phyloP scores from a whole-genome alignment of 2,797 vertebrate species.

The Masticophis lateralis region DNA sequence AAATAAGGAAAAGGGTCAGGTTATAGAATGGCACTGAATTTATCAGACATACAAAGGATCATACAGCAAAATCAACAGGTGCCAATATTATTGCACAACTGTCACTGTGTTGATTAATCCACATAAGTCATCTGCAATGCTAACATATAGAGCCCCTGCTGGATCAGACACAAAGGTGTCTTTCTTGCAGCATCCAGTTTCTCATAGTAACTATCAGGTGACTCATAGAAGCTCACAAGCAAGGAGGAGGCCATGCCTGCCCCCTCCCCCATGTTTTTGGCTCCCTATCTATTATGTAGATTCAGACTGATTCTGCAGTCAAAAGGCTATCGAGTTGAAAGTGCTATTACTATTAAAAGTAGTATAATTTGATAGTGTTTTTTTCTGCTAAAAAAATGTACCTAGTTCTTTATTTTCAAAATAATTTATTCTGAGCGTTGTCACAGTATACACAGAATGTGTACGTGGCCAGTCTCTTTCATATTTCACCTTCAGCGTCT shows the following conservation, averaged over 20 bases:
- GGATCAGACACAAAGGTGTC: not conserved
- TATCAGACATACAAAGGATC: slow-evolving; percentile 62
- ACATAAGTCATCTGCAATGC: not conserved
- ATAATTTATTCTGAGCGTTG: slow-evolving; percentile 41
- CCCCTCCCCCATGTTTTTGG: not conserved
- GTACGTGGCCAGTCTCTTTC: not conserved
- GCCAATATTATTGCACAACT: slow-evolving; percentile 83
- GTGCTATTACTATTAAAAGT: not conserved
- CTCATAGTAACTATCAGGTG: not conserved
- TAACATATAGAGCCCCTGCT: not conserved
- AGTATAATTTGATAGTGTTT: not conserved
- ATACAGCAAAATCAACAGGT: slow-evolving; percentile 72
- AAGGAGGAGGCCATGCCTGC: not conserved
- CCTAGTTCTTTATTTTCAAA: slow-evolving; percentile 84
- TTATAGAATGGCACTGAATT: slow-evolving; percentile 63
- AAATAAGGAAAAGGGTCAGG: slow-evolving; percentile 77
- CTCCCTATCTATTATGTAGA: not conserved
- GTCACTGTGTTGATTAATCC: slow-evolving; percentile 83
- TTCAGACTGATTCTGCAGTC: not conserved
- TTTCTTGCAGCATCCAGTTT: not conserved
- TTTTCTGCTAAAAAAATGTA: slow-evolving; percentile 44
- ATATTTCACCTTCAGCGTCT: not conserved
- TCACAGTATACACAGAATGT: not conserved
- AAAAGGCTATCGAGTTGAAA: not conserved
- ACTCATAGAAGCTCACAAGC: not conserved